Evolutionary conservation across 1,140 invertebrate genomes (phyloP).

Genomic region (Zaprionus tsacasi): DNA sequence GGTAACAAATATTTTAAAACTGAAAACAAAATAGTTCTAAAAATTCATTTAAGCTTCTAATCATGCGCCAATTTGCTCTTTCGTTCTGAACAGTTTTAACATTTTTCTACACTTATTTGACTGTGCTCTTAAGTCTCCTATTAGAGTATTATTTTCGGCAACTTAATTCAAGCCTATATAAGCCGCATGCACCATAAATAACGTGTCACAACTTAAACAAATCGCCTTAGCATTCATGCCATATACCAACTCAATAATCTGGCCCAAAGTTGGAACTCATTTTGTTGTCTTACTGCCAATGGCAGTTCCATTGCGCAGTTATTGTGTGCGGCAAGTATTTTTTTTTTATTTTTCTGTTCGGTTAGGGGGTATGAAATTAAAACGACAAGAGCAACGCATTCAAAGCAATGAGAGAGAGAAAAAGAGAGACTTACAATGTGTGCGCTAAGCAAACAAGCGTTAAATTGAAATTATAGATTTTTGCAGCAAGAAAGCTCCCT

Average conservation of each 20-base stretch:
- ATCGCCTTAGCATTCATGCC: slow-evolving; percentile 20
- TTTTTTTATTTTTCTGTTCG: slow-evolving; percentile 11
- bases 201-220: slow-evolving; percentile 19
- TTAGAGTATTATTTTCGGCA: neutral
- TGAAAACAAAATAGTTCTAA: neutral
- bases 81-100: too few species aligned
- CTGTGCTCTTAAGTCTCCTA: neutral
- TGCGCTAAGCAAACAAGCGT: slow-evolving; percentile 74
- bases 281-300: slow-evolving; percentile 48
- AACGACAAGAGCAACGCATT: slow-evolving; percentile 59
- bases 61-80: neutral
- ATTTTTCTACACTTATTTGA: neutral
- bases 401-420: slow-evolving; percentile 42
- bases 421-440: slow-evolving; percentile 41
- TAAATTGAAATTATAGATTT: slow-evolving; percentile 83
- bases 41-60: neutral
- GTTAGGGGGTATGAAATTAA: slow-evolving; percentile 58
- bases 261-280: slow-evolving; percentile 11
- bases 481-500: slow-evolving; percentile 20
- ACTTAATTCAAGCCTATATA: neutral
- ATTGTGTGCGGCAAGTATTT: slow-evolving; percentile 41
- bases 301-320: slow-evolving; percentile 44
- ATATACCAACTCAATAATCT: slow-evolving; percentile 30
- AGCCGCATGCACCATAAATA: neutral
- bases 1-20: neutral